Evolutionary conservation across 2,888 invertebrate species (phyloP).

Genomic region (Dichetophora obliterata): DNA sequence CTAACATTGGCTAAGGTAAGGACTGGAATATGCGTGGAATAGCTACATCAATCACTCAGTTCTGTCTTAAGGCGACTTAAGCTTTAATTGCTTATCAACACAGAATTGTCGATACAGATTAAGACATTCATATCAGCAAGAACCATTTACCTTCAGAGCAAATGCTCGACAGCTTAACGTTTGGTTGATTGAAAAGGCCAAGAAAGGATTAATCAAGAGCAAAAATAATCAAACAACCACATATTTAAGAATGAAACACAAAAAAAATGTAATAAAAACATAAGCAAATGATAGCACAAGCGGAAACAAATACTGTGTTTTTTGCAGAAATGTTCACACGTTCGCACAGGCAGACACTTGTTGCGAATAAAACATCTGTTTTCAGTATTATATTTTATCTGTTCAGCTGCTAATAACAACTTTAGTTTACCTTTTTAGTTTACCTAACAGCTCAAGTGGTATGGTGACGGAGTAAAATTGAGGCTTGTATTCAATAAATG

Average conservation of each 20-base stretch:
- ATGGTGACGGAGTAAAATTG: background rate
- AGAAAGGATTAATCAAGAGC: background rate
- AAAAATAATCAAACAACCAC: background rate
- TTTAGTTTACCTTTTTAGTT: background rate
- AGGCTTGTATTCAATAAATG: background rate
- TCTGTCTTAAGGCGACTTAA: too few relatives aligned
- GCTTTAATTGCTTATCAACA: too few relatives aligned
- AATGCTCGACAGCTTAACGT: too few relatives aligned
- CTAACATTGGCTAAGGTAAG: too few relatives aligned
- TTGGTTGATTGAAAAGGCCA: too few relatives aligned
- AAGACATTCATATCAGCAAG: too few relatives aligned
- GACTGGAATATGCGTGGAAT: too few relatives aligned
- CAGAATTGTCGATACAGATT: too few relatives aligned
- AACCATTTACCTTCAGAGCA: too few relatives aligned
- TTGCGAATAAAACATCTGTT: constrained; percentile 9
- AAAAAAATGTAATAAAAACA: background rate
- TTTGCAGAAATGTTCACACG: background rate
- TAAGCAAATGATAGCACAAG: constrained; percentile 3
- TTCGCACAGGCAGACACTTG: constrained; percentile 6
- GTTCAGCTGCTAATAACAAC: constrained; percentile 19
- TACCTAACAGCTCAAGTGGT: background rate
- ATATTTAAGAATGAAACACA: background rate
- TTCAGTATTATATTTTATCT: background rate
- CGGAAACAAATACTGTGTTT: background rate
- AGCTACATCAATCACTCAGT: too few relatives aligned